phyloP scores from a whole-genome alignment of 1,140 invertebrate species.

The Pseudomyrmex gracilis region DNA sequence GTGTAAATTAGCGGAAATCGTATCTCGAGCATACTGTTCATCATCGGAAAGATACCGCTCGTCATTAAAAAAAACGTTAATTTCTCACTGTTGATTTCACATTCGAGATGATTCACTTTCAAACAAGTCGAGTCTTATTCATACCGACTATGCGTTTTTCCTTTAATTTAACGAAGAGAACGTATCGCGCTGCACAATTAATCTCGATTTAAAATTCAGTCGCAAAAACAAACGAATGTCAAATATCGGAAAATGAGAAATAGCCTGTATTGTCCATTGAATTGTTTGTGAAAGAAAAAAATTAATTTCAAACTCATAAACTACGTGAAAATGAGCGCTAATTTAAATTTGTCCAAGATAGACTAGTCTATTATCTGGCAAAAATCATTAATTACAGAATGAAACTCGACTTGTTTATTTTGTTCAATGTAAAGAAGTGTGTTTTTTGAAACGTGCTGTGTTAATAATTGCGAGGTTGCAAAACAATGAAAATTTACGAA shows the following conservation, averaged over 20 bases:
- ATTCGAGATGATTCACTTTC: background rate
- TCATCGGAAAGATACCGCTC: slow-evolving; percentile 22
- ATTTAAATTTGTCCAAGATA: slow-evolving; percentile 1
- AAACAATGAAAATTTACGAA: slow-evolving; percentile 20
- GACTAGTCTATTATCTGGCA: background rate
- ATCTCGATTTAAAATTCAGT: no score
- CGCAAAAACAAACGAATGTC: no score
- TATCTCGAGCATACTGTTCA: slow-evolving; percentile 28
- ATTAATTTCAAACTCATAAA: no score
- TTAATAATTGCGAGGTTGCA: slow-evolving; percentile 27
- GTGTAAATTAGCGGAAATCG: slow-evolving; percentile 54
- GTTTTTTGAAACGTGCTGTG: background rate
- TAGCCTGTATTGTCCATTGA: no score
- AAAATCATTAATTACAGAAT: background rate
- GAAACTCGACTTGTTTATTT: background rate
- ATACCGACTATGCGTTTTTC: background rate
- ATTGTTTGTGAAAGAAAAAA: no score
- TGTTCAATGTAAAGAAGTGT: background rate
- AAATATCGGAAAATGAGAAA: no score
- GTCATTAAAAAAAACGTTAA: slow-evolving; percentile 19
- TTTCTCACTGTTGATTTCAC: slow-evolving; percentile 25
- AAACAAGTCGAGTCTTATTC: background rate
- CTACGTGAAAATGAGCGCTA: no score
- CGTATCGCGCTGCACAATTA: no score
- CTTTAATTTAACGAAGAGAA: no score